Conservation (phyloP, 2,797 vertebrate genomes). For the Enteromius viviparus region DNA sequence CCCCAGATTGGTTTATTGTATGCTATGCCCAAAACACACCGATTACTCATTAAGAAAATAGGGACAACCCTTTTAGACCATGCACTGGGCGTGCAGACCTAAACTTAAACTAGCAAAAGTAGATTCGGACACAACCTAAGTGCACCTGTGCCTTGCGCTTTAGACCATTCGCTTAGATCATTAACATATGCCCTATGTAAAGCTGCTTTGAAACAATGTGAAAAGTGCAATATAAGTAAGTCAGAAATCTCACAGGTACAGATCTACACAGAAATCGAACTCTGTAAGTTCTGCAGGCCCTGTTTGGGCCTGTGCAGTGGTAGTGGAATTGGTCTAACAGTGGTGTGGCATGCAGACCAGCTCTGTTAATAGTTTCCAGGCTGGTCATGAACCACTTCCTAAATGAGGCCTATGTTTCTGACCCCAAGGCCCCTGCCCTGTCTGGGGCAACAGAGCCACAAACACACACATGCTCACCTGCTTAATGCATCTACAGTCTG, state of each 20-base stretch:
- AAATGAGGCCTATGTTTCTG: constrained; percentile 69
- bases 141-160: neutral
- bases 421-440: constrained; percentile 57
- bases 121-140: neutral
- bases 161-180: neutral
- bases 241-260: neutral
- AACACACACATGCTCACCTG: constrained; percentile 11
- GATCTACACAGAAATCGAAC: neutral
- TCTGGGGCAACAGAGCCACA: constrained; percentile 66
- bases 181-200: neutral
- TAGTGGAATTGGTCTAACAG: constrained; percentile 61
- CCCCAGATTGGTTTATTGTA: too few relatives aligned
- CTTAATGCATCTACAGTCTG: constrained; percentile 39
- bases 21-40: too few relatives aligned
- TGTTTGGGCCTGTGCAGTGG: neutral
- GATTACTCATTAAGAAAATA: too few relatives aligned
- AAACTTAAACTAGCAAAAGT: neutral
- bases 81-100: neutral
- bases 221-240: neutral
- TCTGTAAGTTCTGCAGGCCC: neutral
- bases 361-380: constrained; percentile 80
- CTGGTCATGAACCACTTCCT: constrained; percentile 74
- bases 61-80: neutral
- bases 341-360: constrained; percentile 64
- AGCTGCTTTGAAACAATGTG: neutral